Conservation (phyloP, 2,888 invertebrate genomes). For the Chromoteleia sp. region DNA sequence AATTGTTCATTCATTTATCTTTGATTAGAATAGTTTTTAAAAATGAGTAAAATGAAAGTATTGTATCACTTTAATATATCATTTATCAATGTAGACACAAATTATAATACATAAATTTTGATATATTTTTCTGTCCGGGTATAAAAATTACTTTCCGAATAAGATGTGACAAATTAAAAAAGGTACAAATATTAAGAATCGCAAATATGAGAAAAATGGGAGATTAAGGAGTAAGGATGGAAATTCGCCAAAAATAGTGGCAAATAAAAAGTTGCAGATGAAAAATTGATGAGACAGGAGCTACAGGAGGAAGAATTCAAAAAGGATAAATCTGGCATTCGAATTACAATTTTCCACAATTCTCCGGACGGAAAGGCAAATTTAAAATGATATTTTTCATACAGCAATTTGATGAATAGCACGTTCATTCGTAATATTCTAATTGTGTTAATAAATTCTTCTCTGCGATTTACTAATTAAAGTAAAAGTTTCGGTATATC, state of each 20-base stretch:
- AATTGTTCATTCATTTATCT: too few species aligned
- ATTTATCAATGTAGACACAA: too few species aligned
- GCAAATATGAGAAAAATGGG: background rate
- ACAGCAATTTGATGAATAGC: background rate
- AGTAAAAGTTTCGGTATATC: constrained; percentile 4
- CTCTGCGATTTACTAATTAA: background rate
- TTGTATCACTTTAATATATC: background rate
- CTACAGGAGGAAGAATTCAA: background rate
- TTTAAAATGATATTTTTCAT: background rate
- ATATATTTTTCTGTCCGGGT: background rate
- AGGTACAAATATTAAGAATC: background rate
- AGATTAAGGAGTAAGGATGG: background rate
- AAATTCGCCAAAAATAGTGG: background rate
- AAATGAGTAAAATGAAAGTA: too few species aligned
- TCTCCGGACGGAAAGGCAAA: constrained; percentile 3
- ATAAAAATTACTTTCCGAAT: background rate
- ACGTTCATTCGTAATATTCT: background rate
- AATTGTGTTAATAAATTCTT: constrained; percentile 8
- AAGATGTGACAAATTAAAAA: background rate
- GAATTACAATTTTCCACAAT: constrained; percentile 7
- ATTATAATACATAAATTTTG: too few species aligned
- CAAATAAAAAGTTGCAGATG: background rate
- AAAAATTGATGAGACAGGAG: constrained; percentile 2
- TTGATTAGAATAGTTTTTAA: too few species aligned
- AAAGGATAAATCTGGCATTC: background rate